Base-by-base conservation (phyloP, 1,140 invertebrate genomes). In the Drosophila sp. region DNA sequence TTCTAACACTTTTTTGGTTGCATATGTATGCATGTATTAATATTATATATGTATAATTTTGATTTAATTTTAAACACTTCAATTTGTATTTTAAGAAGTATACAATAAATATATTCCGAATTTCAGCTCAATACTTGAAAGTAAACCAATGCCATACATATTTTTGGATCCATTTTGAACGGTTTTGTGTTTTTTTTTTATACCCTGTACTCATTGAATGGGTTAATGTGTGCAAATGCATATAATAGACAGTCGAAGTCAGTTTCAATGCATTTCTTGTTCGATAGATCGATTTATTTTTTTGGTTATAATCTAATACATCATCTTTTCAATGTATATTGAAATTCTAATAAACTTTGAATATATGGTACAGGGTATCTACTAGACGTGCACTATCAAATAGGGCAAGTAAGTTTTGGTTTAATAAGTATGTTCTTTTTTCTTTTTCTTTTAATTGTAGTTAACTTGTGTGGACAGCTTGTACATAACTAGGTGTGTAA, bases 1-100 rank as follows among this genome's bases (percentile, higher is more conserved):
- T 6, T 58, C 13, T 50, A 34, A 25, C 6, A 27, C 11, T 27
- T 14, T 46, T 7, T 16, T 53, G 34, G 13, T 57, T 46, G n/a
- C 45, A 40, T 27, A 7, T 13, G 38, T 32, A 41, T 13, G 38
- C 21, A 41, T 59, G n/a, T 59, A 32, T 48, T 8, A 18, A 50
- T 67, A 29, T 65, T 57, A 38, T 66, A 8, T 57, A 18, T 65
- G 9, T 56, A 57, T 66, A 54, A n/a, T n/a, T n/a, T n/a, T n/a
- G n/a, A n/a, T n/a, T n/a, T n/a, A 21, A 58, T 54, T 46, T 66
- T 69, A 61, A 61, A 69, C 58, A 62, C 66, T 69, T 62, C 48
- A 34, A 63, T 54, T 70, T 69, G 36, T n/a, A 38, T 51, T 62
- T 36, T 70, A 62, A 48, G 66, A 54, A 62, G 14, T 72, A 64